Conservation (phyloP, 2,888 invertebrate species). For the Leucozona laternaria region DNA sequence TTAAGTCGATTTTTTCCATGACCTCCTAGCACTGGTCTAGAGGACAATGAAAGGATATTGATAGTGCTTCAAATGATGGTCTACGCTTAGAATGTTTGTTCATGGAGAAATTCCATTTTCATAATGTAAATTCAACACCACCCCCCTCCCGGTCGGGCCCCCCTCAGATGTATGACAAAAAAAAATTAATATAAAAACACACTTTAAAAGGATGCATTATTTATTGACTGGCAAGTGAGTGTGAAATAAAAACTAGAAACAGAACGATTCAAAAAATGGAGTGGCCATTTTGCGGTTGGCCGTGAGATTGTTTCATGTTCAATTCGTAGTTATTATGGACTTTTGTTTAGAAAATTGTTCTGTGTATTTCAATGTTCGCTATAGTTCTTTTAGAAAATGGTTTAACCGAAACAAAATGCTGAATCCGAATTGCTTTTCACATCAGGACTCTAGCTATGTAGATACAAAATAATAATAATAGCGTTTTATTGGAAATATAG, state of each 20-base stretch:
- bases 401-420: conserved; percentile 16
- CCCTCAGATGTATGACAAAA: not conserved
- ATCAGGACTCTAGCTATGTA: not conserved
- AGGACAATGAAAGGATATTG: conserved; percentile 57
- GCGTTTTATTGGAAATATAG: conserved; percentile 37
- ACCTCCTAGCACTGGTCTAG: too few species aligned
- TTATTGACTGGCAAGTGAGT: conserved; percentile 51
- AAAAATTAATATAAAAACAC: conserved; percentile 1
- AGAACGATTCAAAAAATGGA: not conserved
- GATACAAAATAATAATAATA: conserved; percentile 55
- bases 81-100: not conserved
- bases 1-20: too few species aligned
- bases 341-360: conserved; percentile 15
- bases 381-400: not conserved
- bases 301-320: not conserved
- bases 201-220: conserved; percentile 38
- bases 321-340: conserved; percentile 6
- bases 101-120: conserved; percentile 24
- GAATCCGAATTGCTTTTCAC: conserved; percentile 33
- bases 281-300: not conserved
- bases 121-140: conserved; percentile 60
- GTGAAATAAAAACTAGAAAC: conserved; percentile 25
- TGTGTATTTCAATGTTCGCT: conserved; percentile 2
- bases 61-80: conserved; percentile 40
- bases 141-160: too few species aligned